Conservation (phyloP, 1,140 invertebrate genomes). For the Heliconius melpomene region DNA sequence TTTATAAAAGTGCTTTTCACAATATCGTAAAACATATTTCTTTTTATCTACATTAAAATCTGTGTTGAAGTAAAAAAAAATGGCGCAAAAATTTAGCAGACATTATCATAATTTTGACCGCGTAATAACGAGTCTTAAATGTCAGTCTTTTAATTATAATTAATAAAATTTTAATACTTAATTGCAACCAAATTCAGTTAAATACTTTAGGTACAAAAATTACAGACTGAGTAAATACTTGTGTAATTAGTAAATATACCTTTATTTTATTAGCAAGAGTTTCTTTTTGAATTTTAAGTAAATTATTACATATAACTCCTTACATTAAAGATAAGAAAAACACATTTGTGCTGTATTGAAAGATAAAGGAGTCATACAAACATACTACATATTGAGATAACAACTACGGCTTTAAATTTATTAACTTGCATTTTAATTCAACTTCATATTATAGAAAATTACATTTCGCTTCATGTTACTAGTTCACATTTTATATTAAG, state of each 20-base stretch:
- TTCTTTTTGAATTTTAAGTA: background rate
- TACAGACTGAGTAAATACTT: background rate
- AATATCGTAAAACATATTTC: background rate
- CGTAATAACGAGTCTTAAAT: conserved; percentile 26
- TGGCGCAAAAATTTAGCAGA: background rate
- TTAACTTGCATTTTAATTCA: background rate
- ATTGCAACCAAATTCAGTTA: conserved; percentile 30
- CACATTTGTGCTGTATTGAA: background rate
- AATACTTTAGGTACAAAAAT: background rate
- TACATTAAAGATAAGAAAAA: background rate
- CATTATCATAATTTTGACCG: conserved; percentile 15
- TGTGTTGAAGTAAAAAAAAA: background rate
- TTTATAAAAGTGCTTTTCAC: background rate
- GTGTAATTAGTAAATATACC: background rate
- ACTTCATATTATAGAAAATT: background rate
- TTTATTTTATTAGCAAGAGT: background rate
- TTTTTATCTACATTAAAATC: background rate
- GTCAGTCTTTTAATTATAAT: background rate
- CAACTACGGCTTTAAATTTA: background rate
- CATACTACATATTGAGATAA: background rate
- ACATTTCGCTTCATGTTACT: background rate
- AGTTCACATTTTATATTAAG: background rate
- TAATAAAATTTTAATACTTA: conserved; percentile 25
- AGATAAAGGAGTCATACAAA: background rate
- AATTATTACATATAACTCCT: background rate